Base-by-base conservation (phyloP, 2,113 vertebrate genomes). In the Condylura cristata region DNA sequence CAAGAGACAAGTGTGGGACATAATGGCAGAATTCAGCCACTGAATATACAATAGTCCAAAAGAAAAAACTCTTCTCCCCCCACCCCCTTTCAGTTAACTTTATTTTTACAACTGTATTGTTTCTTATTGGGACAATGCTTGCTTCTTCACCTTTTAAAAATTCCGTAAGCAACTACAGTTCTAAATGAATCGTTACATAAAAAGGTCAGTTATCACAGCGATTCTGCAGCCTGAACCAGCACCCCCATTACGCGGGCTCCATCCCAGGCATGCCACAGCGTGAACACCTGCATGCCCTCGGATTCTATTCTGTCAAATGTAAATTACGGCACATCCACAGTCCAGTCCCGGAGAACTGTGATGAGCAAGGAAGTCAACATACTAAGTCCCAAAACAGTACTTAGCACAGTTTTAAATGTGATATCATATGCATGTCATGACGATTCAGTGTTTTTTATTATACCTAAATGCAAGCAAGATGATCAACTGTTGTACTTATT, bases 11-110 rank as follows among this genome's bases (percentile, higher is more conserved):
- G 32, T 90, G 30, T 84, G 92, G 90, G 58, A 94, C 94, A 96
- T 97, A 97, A 93, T 90, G 11, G 88, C 94, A 96, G 70, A 96
- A 97, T 61, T 37, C 34, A 95, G 74, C 2, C 53, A 60, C 95
- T 96, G 93, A 97, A 96, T 92, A 95, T 91, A 97, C 97, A 98
- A 96, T 74, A 91, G 91, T 97, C 98, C 97, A 97, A 98, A 60
- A 87, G n/a, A 58, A 82, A 97, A 89, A 90, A 53, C 70, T 14
- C 28, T 8, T 30, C 6, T 20, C 22, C 72, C 30, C 46, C 46
- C 46, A 2, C 46, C 13, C 13, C 13, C 11, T 48, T 48, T 48
- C 46, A 48, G 46, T 48, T 48, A 48, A 48, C 46, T 48, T 46
- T 46, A 46, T 46, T 46, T 48, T 48, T 10, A 48, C 9, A 48